Evolutionary conservation across 2,797 vertebrate species (phyloP).

Genomic region (Picus viridis): DNA sequence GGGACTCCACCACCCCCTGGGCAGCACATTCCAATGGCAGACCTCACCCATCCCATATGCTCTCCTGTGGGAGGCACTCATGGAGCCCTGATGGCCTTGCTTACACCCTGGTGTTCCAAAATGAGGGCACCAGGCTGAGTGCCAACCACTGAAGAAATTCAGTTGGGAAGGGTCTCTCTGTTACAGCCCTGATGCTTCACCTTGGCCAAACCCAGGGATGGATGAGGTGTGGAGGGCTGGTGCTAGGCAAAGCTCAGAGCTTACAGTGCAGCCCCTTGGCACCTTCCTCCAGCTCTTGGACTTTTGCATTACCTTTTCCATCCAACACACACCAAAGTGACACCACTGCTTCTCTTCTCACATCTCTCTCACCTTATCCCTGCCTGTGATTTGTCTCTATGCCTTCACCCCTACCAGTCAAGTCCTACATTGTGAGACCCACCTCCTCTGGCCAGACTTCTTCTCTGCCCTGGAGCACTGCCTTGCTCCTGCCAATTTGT

Average conservation of each 20-base stretch:
- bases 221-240: background rate
- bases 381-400: background rate
- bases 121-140: background rate
- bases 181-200: background rate
- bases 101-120: background rate
- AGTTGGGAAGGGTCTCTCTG: background rate
- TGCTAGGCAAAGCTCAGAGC: background rate
- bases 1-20: too few species aligned
- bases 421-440: background rate
- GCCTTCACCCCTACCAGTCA: background rate
- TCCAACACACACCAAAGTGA: background rate
- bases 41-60: background rate
- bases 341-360: background rate
- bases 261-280: background rate
- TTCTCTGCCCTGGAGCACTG: background rate
- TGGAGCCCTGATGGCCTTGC: background rate
- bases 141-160: background rate
- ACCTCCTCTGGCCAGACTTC: background rate
- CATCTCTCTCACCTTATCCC: background rate
- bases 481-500: background rate
- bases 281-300: background rate
- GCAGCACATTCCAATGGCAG: background rate
- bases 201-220: background rate
- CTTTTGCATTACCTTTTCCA: background rate
- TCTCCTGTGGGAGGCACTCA: background rate